Percentiles rank a stretch among this genome's conserved stretches.
phyloP scores from a whole-genome alignment of 2,797 vertebrate genomes.

The Muraenolepis orangiensis region DNA sequence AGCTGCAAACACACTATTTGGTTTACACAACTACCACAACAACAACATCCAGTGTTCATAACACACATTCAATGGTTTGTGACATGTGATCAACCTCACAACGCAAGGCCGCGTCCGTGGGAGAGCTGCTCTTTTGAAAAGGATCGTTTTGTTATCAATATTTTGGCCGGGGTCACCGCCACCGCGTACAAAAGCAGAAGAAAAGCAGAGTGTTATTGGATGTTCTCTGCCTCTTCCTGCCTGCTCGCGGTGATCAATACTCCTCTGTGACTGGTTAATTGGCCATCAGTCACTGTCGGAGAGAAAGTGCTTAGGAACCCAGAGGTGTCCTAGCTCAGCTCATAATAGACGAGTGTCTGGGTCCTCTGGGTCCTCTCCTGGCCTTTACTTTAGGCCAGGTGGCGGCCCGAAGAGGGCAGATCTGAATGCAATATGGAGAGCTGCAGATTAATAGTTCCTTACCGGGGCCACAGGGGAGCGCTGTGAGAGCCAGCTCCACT shows the following conservation, averaged over 20 bases:
- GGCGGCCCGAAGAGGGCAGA: conserved; percentile 60
- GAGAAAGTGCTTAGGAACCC: conserved; percentile 68
- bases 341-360: conserved; percentile 67
- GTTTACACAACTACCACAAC: not conserved
- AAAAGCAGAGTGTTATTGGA: conserved; percentile 53
- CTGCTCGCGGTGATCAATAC: conserved; percentile 73
- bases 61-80: not conserved
- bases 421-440: conserved; percentile 73
- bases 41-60: not conserved
- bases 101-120: not conserved
- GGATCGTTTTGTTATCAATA: not conserved
- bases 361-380: conserved; percentile 68
- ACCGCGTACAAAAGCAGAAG: conserved; percentile 41
- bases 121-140: conserved; percentile 10
- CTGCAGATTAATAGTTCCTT: conserved; percentile 72
- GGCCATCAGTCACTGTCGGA: conserved; percentile 77
- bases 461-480: conserved; percentile 70
- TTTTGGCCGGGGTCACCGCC: not conserved
- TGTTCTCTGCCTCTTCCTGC: conserved; percentile 56
- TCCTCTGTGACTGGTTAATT: conserved; percentile 75
- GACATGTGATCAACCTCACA: not conserved
- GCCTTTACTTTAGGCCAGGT: conserved; percentile 67
- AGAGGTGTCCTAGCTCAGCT: conserved; percentile 71
- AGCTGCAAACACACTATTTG: not conserved
- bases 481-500: conserved; percentile 67